A percentile compares a stretch with the other conserved stretches of the same genome.
These are phyloP conservation scores for Mactra quadrangularis DNA, from an alignment of 1,140 invertebrate genomes.

Conservation along the genomic window DNA sequence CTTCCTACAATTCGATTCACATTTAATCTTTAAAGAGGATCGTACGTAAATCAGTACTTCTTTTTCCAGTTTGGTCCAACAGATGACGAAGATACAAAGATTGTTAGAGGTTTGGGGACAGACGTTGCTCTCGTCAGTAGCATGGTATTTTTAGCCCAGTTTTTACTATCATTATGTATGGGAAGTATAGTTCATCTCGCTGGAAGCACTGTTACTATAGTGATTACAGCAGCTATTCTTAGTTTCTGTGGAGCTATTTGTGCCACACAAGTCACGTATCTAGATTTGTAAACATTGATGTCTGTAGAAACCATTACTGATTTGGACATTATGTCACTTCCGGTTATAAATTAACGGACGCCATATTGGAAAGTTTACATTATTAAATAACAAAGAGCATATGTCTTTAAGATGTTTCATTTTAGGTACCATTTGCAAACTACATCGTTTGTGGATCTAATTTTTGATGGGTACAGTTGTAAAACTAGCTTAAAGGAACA, in stretches of 20 bases:
- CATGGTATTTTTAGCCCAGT: constrained; percentile 98
- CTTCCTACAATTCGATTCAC: too few relatives aligned
- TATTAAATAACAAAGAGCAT: too few relatives aligned
- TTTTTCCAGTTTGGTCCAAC: constrained; percentile 54
- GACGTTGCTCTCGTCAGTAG: constrained; percentile 96
- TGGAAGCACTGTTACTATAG: constrained; percentile 92
- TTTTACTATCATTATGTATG: constrained; percentile 93
- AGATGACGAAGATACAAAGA: background rate
- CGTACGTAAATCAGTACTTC: background rate
- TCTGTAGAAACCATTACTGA: too few relatives aligned
- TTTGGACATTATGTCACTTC: too few relatives aligned
- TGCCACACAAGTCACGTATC: constrained; percentile 94
- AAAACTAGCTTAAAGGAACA: too few relatives aligned
- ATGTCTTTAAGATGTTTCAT: too few relatives aligned
- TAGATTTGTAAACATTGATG: constrained; percentile 88
- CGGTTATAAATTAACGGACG: too few relatives aligned
- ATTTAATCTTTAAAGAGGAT: too few relatives aligned
- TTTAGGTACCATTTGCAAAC: too few relatives aligned
- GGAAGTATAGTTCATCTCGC: constrained; percentile 91
- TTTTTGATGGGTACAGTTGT: too few relatives aligned
- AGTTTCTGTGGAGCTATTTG: constrained; percentile 92
- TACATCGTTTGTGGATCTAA: too few relatives aligned
- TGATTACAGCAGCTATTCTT: constrained; percentile 91
- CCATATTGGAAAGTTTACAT: too few relatives aligned
- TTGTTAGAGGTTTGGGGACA: constrained; percentile 94